Percentiles rank a stretch among this genome's conserved stretches.
Evolutionary conservation across 1,140 invertebrate genomes (phyloP).

Genomic region (Drosophila serrata): DNA sequence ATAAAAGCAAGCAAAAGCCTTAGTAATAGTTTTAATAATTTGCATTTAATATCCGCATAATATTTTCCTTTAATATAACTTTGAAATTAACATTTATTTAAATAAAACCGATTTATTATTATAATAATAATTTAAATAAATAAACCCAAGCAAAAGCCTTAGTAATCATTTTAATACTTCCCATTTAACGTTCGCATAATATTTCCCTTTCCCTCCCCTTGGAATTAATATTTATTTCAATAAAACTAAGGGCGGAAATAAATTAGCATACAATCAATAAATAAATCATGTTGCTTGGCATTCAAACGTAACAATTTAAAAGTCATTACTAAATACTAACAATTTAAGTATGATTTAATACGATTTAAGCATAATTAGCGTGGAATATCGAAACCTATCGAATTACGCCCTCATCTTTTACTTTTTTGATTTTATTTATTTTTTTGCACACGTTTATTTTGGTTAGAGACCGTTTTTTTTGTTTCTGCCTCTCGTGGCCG

Average conservation of each 20-base stretch:
- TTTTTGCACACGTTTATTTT: conserved; percentile 33
- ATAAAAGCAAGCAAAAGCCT: neutral
- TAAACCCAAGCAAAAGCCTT: neutral
- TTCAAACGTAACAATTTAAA: conserved; percentile 10
- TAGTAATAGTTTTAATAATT: neutral
- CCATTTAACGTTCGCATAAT: no score
- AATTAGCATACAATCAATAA: conserved; percentile 49
- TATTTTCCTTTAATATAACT: neutral
- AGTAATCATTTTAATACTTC: neutral
- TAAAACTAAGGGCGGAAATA: conserved; percentile 49
- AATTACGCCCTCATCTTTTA: conserved; percentile 17
- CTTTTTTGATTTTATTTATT: neutral
- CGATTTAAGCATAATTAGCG: neutral
- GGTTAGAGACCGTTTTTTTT: conserved; percentile 20
- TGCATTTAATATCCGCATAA: no score
- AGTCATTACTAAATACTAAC: neutral
- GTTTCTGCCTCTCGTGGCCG: conserved; percentile 20
- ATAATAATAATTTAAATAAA: neutral
- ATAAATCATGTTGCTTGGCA: conserved; percentile 40
- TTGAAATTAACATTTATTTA: neutral
- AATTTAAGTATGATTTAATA: conserved; percentile 10
- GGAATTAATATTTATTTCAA: neutral
- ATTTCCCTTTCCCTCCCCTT: neutral
- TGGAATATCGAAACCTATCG: conserved; percentile 16
- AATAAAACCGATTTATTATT: neutral